These are phyloP conservation scores for Bucorvus abyssinicus DNA, from an alignment of 2,797 vertebrate species.

Conservation along the genomic window DNA sequence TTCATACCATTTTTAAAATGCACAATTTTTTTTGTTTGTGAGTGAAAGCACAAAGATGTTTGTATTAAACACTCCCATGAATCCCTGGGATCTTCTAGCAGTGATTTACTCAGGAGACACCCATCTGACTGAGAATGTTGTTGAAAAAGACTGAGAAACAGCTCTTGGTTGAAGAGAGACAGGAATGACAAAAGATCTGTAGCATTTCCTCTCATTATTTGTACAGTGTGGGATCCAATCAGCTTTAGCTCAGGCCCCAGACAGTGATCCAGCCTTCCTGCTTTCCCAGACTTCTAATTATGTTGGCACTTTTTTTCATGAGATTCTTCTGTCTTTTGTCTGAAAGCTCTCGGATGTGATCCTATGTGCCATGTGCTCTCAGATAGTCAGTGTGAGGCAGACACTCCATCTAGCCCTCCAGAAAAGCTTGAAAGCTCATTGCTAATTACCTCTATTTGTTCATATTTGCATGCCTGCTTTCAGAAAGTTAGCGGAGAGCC, in stretches of 20 bases:
- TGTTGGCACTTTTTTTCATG: not conserved
- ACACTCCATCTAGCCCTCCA: not conserved
- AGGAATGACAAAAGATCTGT: not conserved
- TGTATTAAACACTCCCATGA: not conserved
- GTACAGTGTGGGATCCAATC: not conserved
- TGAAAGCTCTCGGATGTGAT: not conserved
- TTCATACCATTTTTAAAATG: not conserved
- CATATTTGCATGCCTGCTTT: not conserved
- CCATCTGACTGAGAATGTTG: not conserved
- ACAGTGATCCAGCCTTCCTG: not conserved
- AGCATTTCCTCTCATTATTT: constrained; percentile 11
- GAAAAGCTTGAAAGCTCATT: not conserved
- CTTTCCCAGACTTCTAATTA: not conserved
- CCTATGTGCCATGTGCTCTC: not conserved
- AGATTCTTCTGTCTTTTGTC: not conserved
- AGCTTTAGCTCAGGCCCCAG: not conserved
- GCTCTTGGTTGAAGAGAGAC: not conserved
- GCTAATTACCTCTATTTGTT: not conserved
- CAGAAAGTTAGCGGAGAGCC: not conserved
- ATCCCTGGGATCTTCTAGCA: not conserved
- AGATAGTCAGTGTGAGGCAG: not conserved
- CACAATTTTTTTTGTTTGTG: not conserved
- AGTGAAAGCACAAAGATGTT: not conserved
- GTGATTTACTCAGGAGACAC: not conserved
- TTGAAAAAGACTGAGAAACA: not conserved